Conservation (phyloP, 2,113 vertebrate genomes). For the Hemiscyllium ocellatum region DNA sequence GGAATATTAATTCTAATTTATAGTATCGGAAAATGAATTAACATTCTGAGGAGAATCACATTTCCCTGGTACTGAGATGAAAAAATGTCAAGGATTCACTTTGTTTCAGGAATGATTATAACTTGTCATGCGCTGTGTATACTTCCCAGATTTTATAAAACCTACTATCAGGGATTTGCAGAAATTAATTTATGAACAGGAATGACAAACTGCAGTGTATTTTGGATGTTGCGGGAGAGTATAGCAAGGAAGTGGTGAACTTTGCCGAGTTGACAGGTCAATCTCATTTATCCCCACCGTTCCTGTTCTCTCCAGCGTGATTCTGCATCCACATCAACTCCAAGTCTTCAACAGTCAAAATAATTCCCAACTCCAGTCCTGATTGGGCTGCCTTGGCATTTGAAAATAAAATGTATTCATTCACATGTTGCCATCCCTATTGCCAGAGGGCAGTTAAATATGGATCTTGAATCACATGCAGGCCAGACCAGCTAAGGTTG, state of each 20-base stretch:
- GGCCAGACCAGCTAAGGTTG: too few species aligned
- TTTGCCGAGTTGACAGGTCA: not conserved
- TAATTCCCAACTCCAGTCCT: not conserved
- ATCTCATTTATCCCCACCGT: not conserved
- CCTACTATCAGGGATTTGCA: not conserved
- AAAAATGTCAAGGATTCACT: not conserved
- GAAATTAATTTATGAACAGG: not conserved
- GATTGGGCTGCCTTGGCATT: not conserved
- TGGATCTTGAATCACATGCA: too few species aligned
- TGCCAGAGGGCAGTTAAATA: too few species aligned
- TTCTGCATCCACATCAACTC: not conserved
- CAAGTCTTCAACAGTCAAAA: not conserved
- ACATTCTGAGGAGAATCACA: slow-evolving; percentile 7
- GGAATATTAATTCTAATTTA: slow-evolving; percentile 23
- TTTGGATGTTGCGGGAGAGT: not conserved
- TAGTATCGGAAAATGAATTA: not conserved
- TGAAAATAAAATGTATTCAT: too few species aligned
- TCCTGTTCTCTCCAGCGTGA: not conserved
- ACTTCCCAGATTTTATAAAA: not conserved
- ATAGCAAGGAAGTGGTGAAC: too few species aligned
- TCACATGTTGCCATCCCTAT: too few species aligned
- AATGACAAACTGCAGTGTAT: not conserved
- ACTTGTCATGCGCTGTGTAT: not conserved
- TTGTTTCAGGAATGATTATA: not conserved
- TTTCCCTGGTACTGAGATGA: not conserved